Evolutionary conservation across 2,113 vertebrate species (phyloP).

Genomic region (zebrafish (Danio rerio)): DNA sequence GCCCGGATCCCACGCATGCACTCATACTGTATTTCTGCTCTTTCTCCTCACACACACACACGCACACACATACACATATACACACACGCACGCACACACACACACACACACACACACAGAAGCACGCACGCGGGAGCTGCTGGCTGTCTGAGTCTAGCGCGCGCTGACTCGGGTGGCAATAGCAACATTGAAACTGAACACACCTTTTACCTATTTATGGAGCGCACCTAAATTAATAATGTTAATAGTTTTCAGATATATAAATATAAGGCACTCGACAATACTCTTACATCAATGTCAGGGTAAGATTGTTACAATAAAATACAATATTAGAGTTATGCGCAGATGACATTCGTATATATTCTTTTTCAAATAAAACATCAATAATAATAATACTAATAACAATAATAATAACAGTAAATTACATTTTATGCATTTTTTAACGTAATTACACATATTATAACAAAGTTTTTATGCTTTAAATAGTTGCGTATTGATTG

Average conservation of each 20-base stretch:
- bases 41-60: not conserved
- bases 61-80: not conserved
- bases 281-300: not conserved
- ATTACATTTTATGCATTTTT: no score
- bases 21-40: conserved; percentile 20
- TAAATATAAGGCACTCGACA: not conserved
- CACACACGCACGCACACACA: not conserved
- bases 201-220: conserved; percentile 53
- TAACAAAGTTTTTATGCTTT: not conserved
- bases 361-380: conserved; percentile 26
- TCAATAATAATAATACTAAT: conserved; percentile 22
- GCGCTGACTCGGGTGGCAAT: conserved; percentile 8
- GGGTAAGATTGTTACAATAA: not conserved
- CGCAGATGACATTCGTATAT: not conserved
- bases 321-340: not conserved
- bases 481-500: not conserved
- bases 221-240: conserved; percentile 63
- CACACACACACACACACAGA: not conserved
- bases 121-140: not conserved
- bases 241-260: conserved; percentile 58
- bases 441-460: not conserved
- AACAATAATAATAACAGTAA: conserved; percentile 12
- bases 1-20: conserved; percentile 11
- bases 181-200: conserved; percentile 47
- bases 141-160: conserved; percentile 8